Evolutionary conservation across 1,140 invertebrate species (phyloP), one percentile per base, ranked within the genome.

Genomic region (Micrasema longulum): DNA sequence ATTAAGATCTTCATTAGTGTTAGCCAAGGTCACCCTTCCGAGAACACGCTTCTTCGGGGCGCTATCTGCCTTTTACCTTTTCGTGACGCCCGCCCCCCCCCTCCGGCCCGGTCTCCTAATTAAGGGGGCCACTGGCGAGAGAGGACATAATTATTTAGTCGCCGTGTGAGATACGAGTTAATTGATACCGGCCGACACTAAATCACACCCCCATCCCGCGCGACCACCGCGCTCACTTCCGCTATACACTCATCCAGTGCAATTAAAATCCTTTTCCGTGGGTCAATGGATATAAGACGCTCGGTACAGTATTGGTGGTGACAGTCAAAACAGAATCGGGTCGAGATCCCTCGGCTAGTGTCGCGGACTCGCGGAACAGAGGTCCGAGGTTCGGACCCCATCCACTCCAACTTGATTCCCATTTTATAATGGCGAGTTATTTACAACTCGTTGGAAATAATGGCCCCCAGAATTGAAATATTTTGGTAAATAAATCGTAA

Each of bases 1-100:
- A 72, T 76, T 76, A 76, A 76, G 74, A 76, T 76, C 74, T 76
- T 76, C 74, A 76, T 76, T 76, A 76, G 74, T 50, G 73, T 71
- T 16, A 55, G 18, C 70, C 70, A 76, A 72, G 70, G 74, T 76
- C 73, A 70, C 50, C 70, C 69, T 71, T 71, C 68, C 66, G 68
- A 76, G 71, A 63, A 63, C 55, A 60, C 60, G 60, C 60, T 26
- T 45, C 60, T 43, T 53, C 63, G 64, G 62, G 43, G 64, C 64
- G 52, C 50, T 36, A 57, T 53, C 48, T 55, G 38, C 47, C 41
- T 63, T 55, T 53, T 57, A 31, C 35, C 66, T 69, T 60, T 60
- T 69, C 52, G 52, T 57, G 53, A 69, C 67, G 55, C 67, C 67
- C 50, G 22, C 26, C 23, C 22, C 55, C 53, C 43, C 22, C 7